These are phyloP conservation scores for Pseudolaguvia tuberculata DNA, from an alignment of 2,113 vertebrate species.

Conservation along the genomic window DNA sequence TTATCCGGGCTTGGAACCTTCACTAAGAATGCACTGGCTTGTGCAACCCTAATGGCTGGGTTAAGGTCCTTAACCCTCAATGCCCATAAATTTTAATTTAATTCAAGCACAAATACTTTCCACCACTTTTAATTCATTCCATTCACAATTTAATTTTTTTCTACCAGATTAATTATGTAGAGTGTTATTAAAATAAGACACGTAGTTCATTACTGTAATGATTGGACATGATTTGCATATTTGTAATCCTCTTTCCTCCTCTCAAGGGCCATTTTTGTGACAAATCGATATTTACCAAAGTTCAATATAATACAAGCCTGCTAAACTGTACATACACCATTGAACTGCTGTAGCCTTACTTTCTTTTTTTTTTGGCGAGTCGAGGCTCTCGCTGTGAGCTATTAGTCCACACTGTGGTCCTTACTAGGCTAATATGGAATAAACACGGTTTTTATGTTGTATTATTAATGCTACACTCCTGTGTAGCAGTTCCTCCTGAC, in stretches of 20 bases:
- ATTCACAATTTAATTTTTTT: too few species aligned
- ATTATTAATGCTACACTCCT: constrained; percentile 82
- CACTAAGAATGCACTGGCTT: too few species aligned
- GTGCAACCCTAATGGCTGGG: too few species aligned
- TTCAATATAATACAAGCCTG: not conserved
- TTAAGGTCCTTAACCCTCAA: too few species aligned
- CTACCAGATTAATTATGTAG: constrained; percentile 1
- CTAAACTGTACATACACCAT: not conserved
- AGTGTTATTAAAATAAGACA: not conserved
- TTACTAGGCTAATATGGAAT: constrained; percentile 77
- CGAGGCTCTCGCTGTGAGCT: constrained; percentile 77
- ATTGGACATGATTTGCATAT: not conserved
- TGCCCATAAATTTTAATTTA: too few species aligned
- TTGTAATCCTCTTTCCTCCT: not conserved
- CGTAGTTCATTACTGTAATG: not conserved
- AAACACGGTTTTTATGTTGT: constrained; percentile 71
- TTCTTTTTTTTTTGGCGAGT: constrained; percentile 57
- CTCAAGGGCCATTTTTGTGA: not conserved
- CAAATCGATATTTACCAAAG: constrained; percentile 14
- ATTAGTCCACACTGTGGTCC: constrained; percentile 88
- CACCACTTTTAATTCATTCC: not conserved
- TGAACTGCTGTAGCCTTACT: constrained; percentile 57
- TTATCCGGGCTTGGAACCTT: too few species aligned
- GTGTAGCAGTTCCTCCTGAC: constrained; percentile 74
- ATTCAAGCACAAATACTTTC: not conserved